Evolutionary conservation across 2,888 invertebrate species (phyloP).

Genomic region (Branchellion lobata): DNA sequence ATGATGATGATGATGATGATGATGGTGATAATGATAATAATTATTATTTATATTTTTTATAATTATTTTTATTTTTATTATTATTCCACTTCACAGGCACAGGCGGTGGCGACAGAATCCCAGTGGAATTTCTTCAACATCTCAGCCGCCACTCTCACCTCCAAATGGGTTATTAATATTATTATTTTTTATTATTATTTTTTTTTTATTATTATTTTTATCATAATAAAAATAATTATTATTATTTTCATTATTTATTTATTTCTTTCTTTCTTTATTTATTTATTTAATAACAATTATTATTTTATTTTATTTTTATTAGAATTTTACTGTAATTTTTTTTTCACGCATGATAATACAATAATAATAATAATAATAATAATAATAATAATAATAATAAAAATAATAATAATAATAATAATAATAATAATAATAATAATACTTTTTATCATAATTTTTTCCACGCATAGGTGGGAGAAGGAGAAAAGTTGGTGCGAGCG

Average conservation of each 20-base stretch:
- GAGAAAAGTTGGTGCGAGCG: constrained; percentile 94
- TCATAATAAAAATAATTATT: background rate
- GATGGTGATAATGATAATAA: no score
- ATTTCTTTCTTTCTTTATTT: no score
- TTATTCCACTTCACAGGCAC: constrained; percentile 67
- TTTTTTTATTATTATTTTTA: background rate
- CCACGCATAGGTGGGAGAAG: constrained; percentile 96
- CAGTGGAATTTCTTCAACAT: constrained; percentile 96
- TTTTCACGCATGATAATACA: no score
- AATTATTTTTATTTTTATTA: no score
- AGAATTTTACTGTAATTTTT: no score
- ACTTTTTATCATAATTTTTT: no score
- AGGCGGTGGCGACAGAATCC: constrained; percentile 94
- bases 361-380: no score
- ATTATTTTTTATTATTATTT: constrained; percentile 49
- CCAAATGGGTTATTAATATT: constrained; percentile 83
- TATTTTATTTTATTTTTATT: background rate
- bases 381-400: no score
- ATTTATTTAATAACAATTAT: background rate
- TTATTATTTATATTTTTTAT: background rate
- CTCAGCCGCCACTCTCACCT: constrained; percentile 92
- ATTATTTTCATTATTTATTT: no score
- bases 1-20: constrained; percentile 19
- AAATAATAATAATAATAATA: no score
- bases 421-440: no score